Conservation (phyloP, 2,888 invertebrate species). For the Drosophila demipolita region DNA sequence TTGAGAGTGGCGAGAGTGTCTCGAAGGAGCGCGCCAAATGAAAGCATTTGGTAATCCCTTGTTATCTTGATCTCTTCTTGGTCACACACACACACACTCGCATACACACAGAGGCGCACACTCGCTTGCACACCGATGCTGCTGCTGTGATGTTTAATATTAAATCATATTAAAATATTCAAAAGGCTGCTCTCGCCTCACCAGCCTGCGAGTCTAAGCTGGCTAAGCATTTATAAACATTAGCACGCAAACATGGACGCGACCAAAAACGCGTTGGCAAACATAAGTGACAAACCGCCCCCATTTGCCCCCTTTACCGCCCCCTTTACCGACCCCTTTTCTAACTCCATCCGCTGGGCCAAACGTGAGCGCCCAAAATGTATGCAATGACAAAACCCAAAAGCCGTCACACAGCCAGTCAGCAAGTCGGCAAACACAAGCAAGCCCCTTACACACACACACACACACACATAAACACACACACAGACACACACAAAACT, state of each 20-base stretch:
- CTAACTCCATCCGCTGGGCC: slow-evolving; percentile 7
- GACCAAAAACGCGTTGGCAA: slow-evolving; percentile 75
- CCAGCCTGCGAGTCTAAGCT: slow-evolving; percentile 52
- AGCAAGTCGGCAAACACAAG: slow-evolving; percentile 65
- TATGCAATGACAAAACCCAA: slow-evolving; percentile 75
- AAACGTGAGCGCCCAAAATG: slow-evolving; percentile 67
- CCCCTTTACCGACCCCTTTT: background rate
- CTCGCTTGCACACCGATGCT: slow-evolving; percentile 18
- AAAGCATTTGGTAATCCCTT: slow-evolving; percentile 82
- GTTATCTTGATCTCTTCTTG: slow-evolving; percentile 81
- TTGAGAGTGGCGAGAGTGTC: slow-evolving; percentile 29
- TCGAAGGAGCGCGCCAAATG: slow-evolving; percentile 61
- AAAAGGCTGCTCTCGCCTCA: slow-evolving; percentile 64
- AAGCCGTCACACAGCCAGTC: slow-evolving; percentile 68
- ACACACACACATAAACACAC: slow-evolving; percentile 19
- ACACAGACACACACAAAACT: slow-evolving; percentile 27
- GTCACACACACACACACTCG: slow-evolving; percentile 38
- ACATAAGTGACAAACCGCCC: slow-evolving; percentile 52
- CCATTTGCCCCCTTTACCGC: background rate
- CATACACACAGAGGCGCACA: slow-evolving; percentile 22
- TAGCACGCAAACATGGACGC: slow-evolving; percentile 80
- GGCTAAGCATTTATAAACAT: slow-evolving; percentile 82
- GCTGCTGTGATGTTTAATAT: slow-evolving; percentile 68
- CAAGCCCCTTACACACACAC: slow-evolving; percentile 36
- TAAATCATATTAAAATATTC: slow-evolving; percentile 84